These are phyloP conservation scores for Drosophila teissieri DNA, from an alignment of 1,140 invertebrate genomes.

Conservation along the genomic window DNA sequence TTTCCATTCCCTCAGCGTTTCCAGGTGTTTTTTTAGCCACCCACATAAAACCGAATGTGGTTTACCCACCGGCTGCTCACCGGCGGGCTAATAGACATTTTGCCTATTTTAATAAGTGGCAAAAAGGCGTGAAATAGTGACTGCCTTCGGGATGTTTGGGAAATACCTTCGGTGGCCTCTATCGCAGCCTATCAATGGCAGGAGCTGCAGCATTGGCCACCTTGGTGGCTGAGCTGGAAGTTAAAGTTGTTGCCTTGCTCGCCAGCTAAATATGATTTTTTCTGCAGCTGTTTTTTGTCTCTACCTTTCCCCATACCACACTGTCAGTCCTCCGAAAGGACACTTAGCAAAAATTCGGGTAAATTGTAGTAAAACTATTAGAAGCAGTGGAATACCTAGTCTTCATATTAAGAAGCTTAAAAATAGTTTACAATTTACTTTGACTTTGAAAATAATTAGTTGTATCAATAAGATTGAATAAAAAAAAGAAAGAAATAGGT, in stretches of 20 bases:
- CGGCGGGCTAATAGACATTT: conserved; percentile 73
- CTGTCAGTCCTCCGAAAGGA: conserved; percentile 15
- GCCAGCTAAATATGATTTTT: conserved; percentile 74
- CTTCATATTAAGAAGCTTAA: too few species aligned
- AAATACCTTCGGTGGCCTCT: conserved; percentile 53
- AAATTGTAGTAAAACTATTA: not conserved
- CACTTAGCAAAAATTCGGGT: not conserved
- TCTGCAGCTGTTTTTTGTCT: conserved; percentile 72
- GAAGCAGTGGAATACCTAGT: too few species aligned
- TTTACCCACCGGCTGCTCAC: not conserved
- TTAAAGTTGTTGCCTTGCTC: conserved; percentile 34
- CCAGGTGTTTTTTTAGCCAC: conserved; percentile 17
- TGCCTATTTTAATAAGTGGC: conserved; percentile 82
- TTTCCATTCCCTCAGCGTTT: not conserved
- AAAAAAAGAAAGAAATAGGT: too few species aligned
- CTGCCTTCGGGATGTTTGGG: conserved; percentile 43
- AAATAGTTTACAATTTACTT: too few species aligned
- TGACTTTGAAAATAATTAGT: too few species aligned
- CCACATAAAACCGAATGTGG: conserved; percentile 30
- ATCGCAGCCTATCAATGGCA: conserved; percentile 64
- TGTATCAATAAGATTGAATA: too few species aligned
- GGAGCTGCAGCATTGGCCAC: conserved; percentile 37
- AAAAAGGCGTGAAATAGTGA: conserved; percentile 81
- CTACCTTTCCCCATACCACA: conserved; percentile 43
- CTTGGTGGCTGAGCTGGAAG: conserved; percentile 38